Percentiles rank a stretch among this genome's conserved stretches.
phyloP scores from a whole-genome alignment of 2,113 vertebrate species.

The Morone chrysops region DNA sequence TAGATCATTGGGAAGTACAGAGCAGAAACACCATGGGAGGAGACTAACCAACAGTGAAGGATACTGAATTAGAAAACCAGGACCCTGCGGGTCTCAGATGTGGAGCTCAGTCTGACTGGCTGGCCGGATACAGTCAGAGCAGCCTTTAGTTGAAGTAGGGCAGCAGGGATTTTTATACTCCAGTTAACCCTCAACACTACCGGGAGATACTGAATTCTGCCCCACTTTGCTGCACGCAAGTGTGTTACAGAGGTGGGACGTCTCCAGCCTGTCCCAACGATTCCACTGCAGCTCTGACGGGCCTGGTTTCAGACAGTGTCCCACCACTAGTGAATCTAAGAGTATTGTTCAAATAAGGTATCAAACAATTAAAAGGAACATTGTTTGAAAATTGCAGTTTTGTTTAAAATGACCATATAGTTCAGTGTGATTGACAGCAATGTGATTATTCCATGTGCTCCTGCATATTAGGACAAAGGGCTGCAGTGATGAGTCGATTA shows the following conservation, averaged over 20 bases:
- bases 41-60: neutral
- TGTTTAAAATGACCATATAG: neutral
- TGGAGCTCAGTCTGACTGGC: neutral
- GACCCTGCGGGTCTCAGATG: constrained; percentile 14
- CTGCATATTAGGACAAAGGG: too few relatives aligned
- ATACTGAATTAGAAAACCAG: neutral
- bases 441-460: neutral
- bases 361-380: neutral
- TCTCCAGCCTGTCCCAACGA: constrained; percentile 40
- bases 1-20: neutral
- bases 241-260: neutral
- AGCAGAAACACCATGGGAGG: neutral
- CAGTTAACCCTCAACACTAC: constrained; percentile 63
- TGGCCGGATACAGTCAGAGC: constrained; percentile 7
- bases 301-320: neutral
- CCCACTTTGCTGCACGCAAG: constrained; percentile 55
- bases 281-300: constrained; percentile 15
- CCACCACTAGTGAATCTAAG: neutral
- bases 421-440: neutral
- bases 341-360: neutral
- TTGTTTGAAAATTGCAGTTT: neutral
- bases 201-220: constrained; percentile 22
- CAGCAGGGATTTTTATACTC: constrained; percentile 72
- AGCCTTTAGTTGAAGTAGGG: constrained; percentile 61
- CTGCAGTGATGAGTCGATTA: too few relatives aligned